phyloP scores from a whole-genome alignment of 1,140 invertebrate genomes.

The Lucilia cuprina region DNA sequence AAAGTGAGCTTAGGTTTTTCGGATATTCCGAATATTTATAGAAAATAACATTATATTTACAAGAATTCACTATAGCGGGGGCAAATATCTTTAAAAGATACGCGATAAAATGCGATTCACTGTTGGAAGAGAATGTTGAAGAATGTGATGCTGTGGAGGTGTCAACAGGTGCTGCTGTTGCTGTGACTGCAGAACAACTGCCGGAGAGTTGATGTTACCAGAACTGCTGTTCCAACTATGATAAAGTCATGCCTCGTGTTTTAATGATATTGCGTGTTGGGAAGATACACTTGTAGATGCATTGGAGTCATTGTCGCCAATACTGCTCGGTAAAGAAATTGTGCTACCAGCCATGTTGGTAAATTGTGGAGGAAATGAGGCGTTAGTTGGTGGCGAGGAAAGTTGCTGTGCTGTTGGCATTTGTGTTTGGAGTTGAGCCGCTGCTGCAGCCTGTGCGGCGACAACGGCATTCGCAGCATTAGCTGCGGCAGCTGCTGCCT shows the following conservation, averaged over 20 bases:
- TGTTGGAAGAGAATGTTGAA: slow-evolving; percentile 39
- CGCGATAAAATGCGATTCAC: slow-evolving; percentile 59
- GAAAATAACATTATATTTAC: slow-evolving; percentile 15
- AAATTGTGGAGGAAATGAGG: slow-evolving; percentile 53
- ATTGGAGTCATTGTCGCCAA: slow-evolving; percentile 59
- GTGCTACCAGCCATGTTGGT: slow-evolving; percentile 43
- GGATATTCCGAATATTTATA: slow-evolving; percentile 6
- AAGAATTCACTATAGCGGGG: neutral
- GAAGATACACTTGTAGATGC: slow-evolving; percentile 55
- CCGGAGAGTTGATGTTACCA: slow-evolving; percentile 25
- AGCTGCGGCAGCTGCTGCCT: slow-evolving; percentile 66
- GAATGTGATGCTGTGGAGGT: slow-evolving; percentile 41
- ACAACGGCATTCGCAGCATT: slow-evolving; percentile 65
- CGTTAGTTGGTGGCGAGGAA: slow-evolving; percentile 39
- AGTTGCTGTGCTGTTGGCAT: slow-evolving; percentile 45
- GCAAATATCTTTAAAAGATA: slow-evolving; percentile 54
- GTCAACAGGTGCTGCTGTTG: slow-evolving; percentile 41
- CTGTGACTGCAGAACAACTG: slow-evolving; percentile 38
- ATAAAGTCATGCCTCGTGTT: slow-evolving; percentile 63
- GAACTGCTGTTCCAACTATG: slow-evolving; percentile 47
- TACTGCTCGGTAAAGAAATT: slow-evolving; percentile 56
- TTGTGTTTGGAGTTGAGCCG: slow-evolving; percentile 65
- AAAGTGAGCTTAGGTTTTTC: slow-evolving; percentile 38
- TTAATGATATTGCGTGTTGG: slow-evolving; percentile 53
- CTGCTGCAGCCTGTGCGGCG: slow-evolving; percentile 59